Base-by-base conservation (phyloP, 1,140 invertebrate species). In the Sarcophaga bullata region DNA sequence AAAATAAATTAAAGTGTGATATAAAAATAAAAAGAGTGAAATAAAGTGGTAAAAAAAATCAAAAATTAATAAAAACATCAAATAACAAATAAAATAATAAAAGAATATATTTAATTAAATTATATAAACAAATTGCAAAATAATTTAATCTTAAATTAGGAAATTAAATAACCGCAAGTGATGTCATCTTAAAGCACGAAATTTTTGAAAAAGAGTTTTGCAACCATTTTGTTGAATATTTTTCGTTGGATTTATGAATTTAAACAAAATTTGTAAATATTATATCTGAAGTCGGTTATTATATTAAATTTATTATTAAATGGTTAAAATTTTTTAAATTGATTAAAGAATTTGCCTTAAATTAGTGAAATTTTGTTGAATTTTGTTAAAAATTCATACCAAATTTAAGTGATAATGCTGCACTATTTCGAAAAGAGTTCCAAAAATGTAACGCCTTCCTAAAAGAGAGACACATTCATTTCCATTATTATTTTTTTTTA, bases 21-120 rank as follows among this genome's bases (percentile, higher is more conserved):
- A 75, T n/a, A n/a, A n/a, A 54, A 81, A 81, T 54, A 73, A 11
- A 25, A 46, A n/a, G 6, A 80, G n/a, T 46, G n/a, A 81, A 73
- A 73, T 76, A 58, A 58, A 76, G 19, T 82, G 25, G 7, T 13
- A 47, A 72, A 68, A 19, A 68, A 81, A 68, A 72, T 81, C 10
- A 19, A 19, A 68, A 68, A 68, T 19, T 58, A 11, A 68, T 2
- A 68, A 1, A 68, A 68, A 68, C 19, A 13, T 68, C 19, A 68
- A 68, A 17, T 19, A 68, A 19, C 19, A 2, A 37, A 37, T 19
- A 25, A 15, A 80, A 80, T 10, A 80, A 50, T 50, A n/a, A 17
- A 80, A 80, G 10, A 19, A 52, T 11, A 8, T 17, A 37, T 37
- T 37, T 2, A 37, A 37, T 37, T 37, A 37, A 62, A 13, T 62